Evolutionary conservation across 2,113 vertebrate genomes (phyloP), one percentile per base, ranked within the genome.

Genomic region (Zapornia atra): DNA sequence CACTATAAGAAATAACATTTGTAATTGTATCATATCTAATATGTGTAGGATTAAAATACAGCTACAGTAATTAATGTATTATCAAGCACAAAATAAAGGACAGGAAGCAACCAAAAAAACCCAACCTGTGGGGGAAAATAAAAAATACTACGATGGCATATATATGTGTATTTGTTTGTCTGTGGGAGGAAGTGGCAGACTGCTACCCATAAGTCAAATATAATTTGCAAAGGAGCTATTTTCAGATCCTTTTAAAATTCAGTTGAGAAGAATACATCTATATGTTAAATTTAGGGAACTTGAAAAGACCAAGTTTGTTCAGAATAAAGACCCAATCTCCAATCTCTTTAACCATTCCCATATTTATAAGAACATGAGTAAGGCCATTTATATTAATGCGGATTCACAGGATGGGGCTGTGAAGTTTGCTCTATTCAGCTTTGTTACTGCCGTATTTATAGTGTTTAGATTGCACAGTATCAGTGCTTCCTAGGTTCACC

Each of bases 401-500:
- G 57, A 82, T 91, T 76, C 3, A 1, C 31, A 69, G 77, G 86
- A 96, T 42, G 73, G 46, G 50, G 73, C 73, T 82, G 44, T 50
- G 81, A 72, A 65, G 25, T 88, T 90, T 75, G 77, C 91, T 91
- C 53, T 73, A 51, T 95, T 92, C 84, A 94, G 44, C 82, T 95
- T 94, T 91, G 86, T 93, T 85, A 25, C 81, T 68, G 0, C 86
- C 38, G 3, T 66, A 61, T 94, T 94, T 94, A 94, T 88, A 46
- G 75, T 95, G 86, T 91, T 97, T 96, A 51, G 86, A 94, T 92
- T 92, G 48, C 87, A 51, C 4, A 56, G 87, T 92, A 91, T 95
- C 89, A 69, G 77, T 89, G 93, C 84, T 96, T 96, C 72, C 72
- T 33, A 94, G 77, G 72, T 66, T 95, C 91, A 34, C 73, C 84